phyloP scores from a whole-genome alignment of 2,797 vertebrate genomes.

The Aeoliscus strigatus region DNA sequence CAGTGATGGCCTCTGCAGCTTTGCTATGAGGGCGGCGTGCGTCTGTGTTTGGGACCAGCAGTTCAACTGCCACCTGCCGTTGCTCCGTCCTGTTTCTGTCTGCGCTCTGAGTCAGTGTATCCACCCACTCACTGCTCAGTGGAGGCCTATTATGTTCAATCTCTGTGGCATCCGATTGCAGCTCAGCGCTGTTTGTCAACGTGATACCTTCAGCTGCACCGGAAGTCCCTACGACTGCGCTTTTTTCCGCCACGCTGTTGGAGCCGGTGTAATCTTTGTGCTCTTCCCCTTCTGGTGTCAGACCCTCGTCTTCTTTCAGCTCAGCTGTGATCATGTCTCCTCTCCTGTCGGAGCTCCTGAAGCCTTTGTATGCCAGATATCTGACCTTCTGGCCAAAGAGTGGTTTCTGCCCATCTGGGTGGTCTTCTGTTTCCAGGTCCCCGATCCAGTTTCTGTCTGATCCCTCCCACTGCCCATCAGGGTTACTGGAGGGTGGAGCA shows the following conservation, averaged over 20 bases:
- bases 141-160: slow-evolving; percentile 27
- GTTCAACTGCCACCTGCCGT: slow-evolving; percentile 36
- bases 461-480: slow-evolving; percentile 17
- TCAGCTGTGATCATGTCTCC: no score
- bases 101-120: slow-evolving; percentile 16
- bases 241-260: neutral
- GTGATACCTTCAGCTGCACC: slow-evolving; percentile 12
- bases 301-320: neutral
- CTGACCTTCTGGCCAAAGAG: slow-evolving; percentile 1
- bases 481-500: slow-evolving; percentile 35
- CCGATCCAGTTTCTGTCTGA: slow-evolving; percentile 10
- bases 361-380: slow-evolving; percentile 1
- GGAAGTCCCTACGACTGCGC: neutral
- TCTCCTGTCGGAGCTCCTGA: neutral
- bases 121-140: slow-evolving; percentile 40
- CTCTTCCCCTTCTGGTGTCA: neutral
- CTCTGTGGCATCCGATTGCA: slow-evolving; percentile 26
- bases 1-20: neutral
- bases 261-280: neutral
- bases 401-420: neutral
- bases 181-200: slow-evolving; percentile 1
- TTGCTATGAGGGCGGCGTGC: neutral
- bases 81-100: neutral
- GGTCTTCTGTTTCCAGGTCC: slow-evolving; percentile 20
- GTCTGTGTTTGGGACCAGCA: slow-evolving; percentile 5